Evolutionary conservation across 2,888 invertebrate genomes (phyloP).

Genomic region (Drosophila ustulata): DNA sequence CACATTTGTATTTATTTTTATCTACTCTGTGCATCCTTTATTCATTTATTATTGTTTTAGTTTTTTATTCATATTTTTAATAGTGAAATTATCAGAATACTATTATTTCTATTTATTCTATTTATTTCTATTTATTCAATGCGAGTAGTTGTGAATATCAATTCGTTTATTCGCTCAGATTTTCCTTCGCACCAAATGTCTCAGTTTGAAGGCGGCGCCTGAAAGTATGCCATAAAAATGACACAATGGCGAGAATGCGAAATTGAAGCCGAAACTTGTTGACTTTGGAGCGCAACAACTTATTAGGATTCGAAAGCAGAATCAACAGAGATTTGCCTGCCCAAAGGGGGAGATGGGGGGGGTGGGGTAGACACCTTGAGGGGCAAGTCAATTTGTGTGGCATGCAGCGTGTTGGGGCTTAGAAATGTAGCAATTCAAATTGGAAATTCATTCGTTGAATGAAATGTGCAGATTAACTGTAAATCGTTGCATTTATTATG

Average conservation of each 20-base stretch:
- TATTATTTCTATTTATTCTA: no score
- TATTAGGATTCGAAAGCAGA: slow-evolving; percentile 8
- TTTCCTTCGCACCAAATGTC: not conserved
- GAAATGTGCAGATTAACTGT: slow-evolving; percentile 48
- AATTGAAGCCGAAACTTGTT: slow-evolving; percentile 8
- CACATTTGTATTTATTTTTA: no score
- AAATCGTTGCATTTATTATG: slow-evolving; percentile 52
- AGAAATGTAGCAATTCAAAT: slow-evolving; percentile 26
- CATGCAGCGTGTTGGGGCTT: slow-evolving; percentile 1
- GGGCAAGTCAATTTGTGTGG: slow-evolving; percentile 21
- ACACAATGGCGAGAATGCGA: not conserved
- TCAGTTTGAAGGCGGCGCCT: not conserved
- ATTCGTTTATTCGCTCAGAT: not conserved
- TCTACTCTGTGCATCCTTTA: no score
- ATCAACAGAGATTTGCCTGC: slow-evolving; percentile 13
- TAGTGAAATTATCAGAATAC: no score
- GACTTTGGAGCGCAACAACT: slow-evolving; percentile 16
- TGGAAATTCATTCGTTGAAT: slow-evolving; percentile 27
- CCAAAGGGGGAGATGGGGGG: not conserved
- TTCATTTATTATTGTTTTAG: no score
- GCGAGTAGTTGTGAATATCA: no score
- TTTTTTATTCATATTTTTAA: no score
- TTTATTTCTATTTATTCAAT: no score
- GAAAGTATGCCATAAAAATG: not conserved
- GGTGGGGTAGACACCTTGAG: not conserved